Conservation (phyloP, 2,888 invertebrate species). For the Pardosa pseudoannulata region DNA sequence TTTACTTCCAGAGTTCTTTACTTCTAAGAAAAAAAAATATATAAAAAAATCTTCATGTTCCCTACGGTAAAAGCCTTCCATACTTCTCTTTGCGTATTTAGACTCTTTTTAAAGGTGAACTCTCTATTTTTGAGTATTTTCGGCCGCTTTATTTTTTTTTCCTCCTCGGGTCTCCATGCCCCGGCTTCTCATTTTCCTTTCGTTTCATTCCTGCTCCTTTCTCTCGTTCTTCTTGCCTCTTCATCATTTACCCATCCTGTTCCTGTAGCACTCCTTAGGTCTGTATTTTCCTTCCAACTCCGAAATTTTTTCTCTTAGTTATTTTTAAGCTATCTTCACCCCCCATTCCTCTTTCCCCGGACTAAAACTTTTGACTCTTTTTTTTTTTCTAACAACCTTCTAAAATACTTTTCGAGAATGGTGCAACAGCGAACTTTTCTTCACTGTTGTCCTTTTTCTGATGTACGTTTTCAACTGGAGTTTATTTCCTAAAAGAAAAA, state of each 20-base stretch:
- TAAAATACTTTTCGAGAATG: constrained; percentile 47
- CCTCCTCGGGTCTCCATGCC: constrained; percentile 21
- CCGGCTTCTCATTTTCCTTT: constrained; percentile 23
- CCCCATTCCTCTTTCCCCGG: constrained; percentile 6
- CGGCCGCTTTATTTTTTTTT: constrained; percentile 37
- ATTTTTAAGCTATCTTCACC: constrained; percentile 38
- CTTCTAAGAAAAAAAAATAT: background rate
- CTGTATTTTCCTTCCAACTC: constrained; percentile 42
- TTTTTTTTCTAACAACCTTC: constrained; percentile 38
- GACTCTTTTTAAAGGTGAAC: constrained; percentile 68
- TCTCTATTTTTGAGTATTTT: constrained; percentile 70
- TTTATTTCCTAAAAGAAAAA: no score
- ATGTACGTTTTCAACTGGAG: no score
- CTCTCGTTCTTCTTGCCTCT: constrained; percentile 34
- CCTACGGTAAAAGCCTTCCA: constrained; percentile 68
- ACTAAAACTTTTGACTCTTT: constrained; percentile 54
- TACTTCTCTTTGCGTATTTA: constrained; percentile 64
- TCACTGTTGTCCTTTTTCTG: constrained; percentile 33
- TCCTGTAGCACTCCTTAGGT: constrained; percentile 60
- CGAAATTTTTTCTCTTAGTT: constrained; percentile 42
- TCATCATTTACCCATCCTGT: constrained; percentile 70
- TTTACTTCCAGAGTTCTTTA: constrained; percentile 22
- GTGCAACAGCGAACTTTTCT: constrained; percentile 43
- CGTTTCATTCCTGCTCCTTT: constrained; percentile 20
- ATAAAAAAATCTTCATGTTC: constrained; percentile 53